Conservation (phyloP, 2,113 vertebrate genomes). For the Chlamydotis undulata region DNA sequence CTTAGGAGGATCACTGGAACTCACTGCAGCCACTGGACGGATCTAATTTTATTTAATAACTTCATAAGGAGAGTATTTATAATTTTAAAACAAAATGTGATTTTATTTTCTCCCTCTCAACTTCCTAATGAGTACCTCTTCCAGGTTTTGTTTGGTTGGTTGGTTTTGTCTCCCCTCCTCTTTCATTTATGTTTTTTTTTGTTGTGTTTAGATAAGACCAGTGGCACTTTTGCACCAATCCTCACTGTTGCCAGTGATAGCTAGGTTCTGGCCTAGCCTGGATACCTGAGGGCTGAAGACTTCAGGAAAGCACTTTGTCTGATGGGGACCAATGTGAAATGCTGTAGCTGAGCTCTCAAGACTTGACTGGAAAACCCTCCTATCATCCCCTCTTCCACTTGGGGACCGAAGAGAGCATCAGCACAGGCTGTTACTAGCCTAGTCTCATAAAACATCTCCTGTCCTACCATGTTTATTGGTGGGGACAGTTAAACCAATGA, state of each 20-base stretch:
- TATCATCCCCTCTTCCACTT: not conserved
- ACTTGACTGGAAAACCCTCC: not conserved
- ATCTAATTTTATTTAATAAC: slow-evolving; percentile 53
- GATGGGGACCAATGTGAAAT: slow-evolving; percentile 46
- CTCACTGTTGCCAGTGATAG: not conserved
- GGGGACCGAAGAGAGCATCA: not conserved
- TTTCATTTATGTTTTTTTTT: not conserved
- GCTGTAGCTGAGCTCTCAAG: slow-evolving; percentile 21
- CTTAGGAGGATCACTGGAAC: slow-evolving; percentile 45
- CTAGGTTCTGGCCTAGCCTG: slow-evolving; percentile 25
- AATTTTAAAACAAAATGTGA: slow-evolving; percentile 51
- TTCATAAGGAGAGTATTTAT: slow-evolving; percentile 65
- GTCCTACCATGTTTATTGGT: not conserved
- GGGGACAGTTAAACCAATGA: slow-evolving; percentile 1
- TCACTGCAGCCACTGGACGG: not conserved
- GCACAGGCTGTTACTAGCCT: not conserved
- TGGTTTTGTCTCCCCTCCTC: not conserved
- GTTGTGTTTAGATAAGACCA: not conserved
- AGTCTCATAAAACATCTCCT: not conserved
- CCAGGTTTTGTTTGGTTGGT: not conserved
- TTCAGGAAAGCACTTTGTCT: slow-evolving; percentile 52
- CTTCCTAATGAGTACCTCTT: not conserved
- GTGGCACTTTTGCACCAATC: slow-evolving; percentile 24
- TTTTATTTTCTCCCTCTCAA: slow-evolving; percentile 27
- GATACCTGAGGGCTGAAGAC: slow-evolving; percentile 4